These are phyloP conservation scores for Drosophila teissieri DNA, from an alignment of 1,140 invertebrate species.

Conservation along the genomic window DNA sequence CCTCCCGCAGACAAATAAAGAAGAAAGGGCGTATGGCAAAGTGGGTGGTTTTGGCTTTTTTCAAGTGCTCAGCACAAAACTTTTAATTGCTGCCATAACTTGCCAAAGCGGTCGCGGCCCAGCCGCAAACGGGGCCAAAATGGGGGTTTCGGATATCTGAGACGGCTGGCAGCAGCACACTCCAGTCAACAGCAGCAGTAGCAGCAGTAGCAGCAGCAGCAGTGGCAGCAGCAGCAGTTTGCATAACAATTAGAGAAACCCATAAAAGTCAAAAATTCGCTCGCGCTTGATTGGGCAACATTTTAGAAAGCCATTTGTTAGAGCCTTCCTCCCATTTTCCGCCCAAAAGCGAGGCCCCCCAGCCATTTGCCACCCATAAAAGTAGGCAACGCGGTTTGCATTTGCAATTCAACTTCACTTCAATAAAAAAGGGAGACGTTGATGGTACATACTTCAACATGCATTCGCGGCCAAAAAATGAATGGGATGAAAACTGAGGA, in stretches of 20 bases:
- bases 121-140: slow-evolving; percentile 51
- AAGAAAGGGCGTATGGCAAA: not conserved
- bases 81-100: slow-evolving; percentile 77
- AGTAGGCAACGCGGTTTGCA: slow-evolving; percentile 46
- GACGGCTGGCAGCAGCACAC: too few relatives aligned
- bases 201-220: slow-evolving; percentile 15
- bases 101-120: slow-evolving; percentile 54
- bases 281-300: slow-evolving; percentile 60
- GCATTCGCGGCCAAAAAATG: not conserved
- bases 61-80: slow-evolving; percentile 57
- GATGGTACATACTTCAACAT: slow-evolving; percentile 10
- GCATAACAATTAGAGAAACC: slow-evolving; percentile 71
- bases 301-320: slow-evolving; percentile 48
- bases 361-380: slow-evolving; percentile 17
- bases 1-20: slow-evolving; percentile 13
- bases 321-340: not conserved
- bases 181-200: not conserved
- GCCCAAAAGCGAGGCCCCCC: not conserved
- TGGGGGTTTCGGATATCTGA: slow-evolving; percentile 20
- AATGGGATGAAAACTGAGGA: slow-evolving; percentile 16
- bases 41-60: slow-evolving; percentile 44
- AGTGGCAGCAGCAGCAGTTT: slow-evolving; percentile 53
- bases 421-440: slow-evolving; percentile 4
- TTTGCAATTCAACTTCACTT: slow-evolving; percentile 43
- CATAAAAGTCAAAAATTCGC: slow-evolving; percentile 64